Conservation (phyloP, 2,113 vertebrate genomes). For the Grammatotria lemairii region DNA sequence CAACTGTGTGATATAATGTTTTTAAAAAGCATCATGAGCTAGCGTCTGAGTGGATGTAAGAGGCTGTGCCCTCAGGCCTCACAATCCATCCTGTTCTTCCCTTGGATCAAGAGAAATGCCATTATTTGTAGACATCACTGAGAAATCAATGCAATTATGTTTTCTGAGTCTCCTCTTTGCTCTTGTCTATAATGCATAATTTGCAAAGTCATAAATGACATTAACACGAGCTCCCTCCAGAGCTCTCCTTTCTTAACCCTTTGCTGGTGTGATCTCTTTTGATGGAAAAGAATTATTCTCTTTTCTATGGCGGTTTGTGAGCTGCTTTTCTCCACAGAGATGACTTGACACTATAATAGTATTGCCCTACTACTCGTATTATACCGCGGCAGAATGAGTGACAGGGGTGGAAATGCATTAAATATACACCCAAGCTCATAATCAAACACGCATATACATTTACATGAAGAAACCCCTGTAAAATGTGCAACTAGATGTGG, state of each 20-base stretch:
- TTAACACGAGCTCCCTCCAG: conserved; percentile 41
- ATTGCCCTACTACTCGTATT: not conserved
- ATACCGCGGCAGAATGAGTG: not conserved
- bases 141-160: conserved; percentile 75
- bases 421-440: not conserved
- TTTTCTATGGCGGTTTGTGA: not conserved
- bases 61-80: conserved; percentile 53
- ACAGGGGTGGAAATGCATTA: conserved; percentile 41
- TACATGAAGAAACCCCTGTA: not conserved
- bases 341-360: not conserved
- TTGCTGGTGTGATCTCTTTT: not conserved
- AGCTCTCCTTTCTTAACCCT: conserved; percentile 32
- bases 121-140: conserved; percentile 72
- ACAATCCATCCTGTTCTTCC: conserved; percentile 58
- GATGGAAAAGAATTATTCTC: conserved; percentile 28
- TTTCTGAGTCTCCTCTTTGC: conserved; percentile 68
- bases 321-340: not conserved
- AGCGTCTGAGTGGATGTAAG: conserved; percentile 9
- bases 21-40: conserved; percentile 47
- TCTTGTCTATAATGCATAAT: conserved; percentile 66
- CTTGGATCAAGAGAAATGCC: conserved; percentile 76
- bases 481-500: not conserved
- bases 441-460: not conserved
- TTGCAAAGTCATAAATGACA: conserved; percentile 53
- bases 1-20: conserved; percentile 27